Evolutionary conservation across 2,888 invertebrate genomes (phyloP).

Genomic region (Cheilosia impressa): DNA sequence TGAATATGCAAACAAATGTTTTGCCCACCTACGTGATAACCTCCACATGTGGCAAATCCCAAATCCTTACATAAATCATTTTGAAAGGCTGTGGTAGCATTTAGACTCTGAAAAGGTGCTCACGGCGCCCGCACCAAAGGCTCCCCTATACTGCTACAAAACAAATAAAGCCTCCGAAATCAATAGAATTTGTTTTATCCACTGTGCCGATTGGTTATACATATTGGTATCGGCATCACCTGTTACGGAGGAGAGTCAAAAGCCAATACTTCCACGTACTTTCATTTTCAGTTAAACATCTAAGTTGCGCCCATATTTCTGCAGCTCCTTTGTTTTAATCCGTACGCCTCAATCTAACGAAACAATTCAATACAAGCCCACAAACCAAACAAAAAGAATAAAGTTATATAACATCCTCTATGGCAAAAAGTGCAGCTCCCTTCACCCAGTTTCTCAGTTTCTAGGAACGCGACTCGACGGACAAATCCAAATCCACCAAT

Average conservation of each 20-base stretch:
- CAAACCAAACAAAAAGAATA: neutral
- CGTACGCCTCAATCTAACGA: conserved; percentile 61
- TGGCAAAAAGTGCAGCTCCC: conserved; percentile 30
- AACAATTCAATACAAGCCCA: conserved; percentile 44
- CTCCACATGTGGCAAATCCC: too few species aligned
- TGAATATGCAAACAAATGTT: too few species aligned
- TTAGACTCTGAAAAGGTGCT: conserved; percentile 16
- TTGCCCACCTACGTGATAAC: too few species aligned
- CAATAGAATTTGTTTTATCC: conserved; percentile 38
- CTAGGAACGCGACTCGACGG: conserved; percentile 12
- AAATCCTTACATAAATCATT: conserved; percentile 22
- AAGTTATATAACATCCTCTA: conserved; percentile 66
- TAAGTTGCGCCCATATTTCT: conserved; percentile 63
- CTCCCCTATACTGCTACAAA: conserved; percentile 6
- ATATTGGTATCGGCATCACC: conserved; percentile 62
- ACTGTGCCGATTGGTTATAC: conserved; percentile 41
- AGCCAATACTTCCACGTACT: conserved; percentile 72
- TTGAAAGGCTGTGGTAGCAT: conserved; percentile 52
- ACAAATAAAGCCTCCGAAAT: conserved; percentile 24
- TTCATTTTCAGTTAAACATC: conserved; percentile 69
- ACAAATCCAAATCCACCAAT: conserved; percentile 59
- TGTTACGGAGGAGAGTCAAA: conserved; percentile 67
- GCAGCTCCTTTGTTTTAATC: conserved; percentile 70
- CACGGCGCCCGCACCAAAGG: conserved; percentile 14
- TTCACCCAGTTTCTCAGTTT: conserved; percentile 62